phyloP scores from a whole-genome alignment of 2,113 vertebrate species.

The Chloropsis hardwickii region DNA sequence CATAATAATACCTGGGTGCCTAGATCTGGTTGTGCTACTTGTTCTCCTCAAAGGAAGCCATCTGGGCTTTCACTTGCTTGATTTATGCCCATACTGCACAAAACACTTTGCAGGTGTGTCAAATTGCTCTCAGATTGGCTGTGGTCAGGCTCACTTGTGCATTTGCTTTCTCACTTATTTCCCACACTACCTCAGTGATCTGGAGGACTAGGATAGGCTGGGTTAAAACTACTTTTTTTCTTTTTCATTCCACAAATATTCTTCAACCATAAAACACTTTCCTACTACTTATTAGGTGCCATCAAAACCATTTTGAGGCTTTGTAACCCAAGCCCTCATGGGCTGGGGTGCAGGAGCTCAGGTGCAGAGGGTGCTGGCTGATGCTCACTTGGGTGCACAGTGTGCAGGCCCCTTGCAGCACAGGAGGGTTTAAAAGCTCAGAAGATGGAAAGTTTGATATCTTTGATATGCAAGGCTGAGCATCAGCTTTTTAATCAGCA shows the following conservation, averaged over 20 bases:
- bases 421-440: background rate
- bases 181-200: background rate
- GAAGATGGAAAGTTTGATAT: background rate
- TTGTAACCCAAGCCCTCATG: background rate
- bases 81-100: background rate
- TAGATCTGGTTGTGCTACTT: background rate
- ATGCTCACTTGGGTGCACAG: background rate
- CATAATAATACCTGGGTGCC: background rate
- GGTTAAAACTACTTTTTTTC: background rate
- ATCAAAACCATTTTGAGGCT: background rate
- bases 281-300: background rate
- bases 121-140: background rate
- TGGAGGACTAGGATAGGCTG: background rate
- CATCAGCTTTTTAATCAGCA: slow-evolving; percentile 72
- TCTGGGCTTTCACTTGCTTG: background rate
- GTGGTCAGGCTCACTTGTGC: background rate
- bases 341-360: background rate
- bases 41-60: background rate
- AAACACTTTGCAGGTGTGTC: background rate
- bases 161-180: background rate
- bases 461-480: slow-evolving; percentile 22
- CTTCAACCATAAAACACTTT: background rate
- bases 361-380: background rate
- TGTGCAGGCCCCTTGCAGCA: background rate
- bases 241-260: background rate